A percentile compares a stretch with the other conserved stretches of the same genome.
Conservation (phyloP, 2,888 invertebrate genomes). For the Troides aeacus region DNA sequence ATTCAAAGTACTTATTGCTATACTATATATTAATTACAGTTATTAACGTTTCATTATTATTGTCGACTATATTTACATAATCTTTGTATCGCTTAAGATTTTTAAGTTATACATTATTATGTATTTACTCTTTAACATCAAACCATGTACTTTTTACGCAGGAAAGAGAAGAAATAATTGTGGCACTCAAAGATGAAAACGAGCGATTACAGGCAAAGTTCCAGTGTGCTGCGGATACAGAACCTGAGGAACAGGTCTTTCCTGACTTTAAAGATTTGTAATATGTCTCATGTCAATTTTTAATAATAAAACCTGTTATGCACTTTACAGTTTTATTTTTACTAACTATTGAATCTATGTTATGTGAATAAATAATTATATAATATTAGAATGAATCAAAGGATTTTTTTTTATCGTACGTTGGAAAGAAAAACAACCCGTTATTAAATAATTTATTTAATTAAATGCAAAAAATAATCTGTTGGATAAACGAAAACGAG, state of each 20-base stretch:
- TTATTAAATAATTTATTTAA: constrained; percentile 14
- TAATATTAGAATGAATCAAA: no score
- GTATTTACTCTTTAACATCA: neutral
- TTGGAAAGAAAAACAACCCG: neutral
- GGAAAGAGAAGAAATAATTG: constrained; percentile 75
- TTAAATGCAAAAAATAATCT: constrained; percentile 20
- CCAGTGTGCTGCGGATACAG: constrained; percentile 51
- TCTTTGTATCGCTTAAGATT: no score
- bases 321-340: no score
- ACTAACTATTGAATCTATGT: no score
- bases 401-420: neutral
- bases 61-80: no score
- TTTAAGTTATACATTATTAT: no score
- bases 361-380: no score
- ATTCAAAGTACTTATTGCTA: no score
- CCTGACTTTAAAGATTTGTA: neutral
- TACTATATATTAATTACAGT: no score
- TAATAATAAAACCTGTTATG: no score
- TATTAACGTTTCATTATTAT: no score
- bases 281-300: neutral
- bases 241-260: constrained; percentile 2
- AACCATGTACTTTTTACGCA: constrained; percentile 37
- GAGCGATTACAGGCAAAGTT: constrained; percentile 65
- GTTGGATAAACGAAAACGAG: constrained; percentile 1
- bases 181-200: constrained; percentile 72